Evolutionary conservation across 2,797 vertebrate genomes (phyloP).

Genomic region (Helicolenus hilgendorfi): DNA sequence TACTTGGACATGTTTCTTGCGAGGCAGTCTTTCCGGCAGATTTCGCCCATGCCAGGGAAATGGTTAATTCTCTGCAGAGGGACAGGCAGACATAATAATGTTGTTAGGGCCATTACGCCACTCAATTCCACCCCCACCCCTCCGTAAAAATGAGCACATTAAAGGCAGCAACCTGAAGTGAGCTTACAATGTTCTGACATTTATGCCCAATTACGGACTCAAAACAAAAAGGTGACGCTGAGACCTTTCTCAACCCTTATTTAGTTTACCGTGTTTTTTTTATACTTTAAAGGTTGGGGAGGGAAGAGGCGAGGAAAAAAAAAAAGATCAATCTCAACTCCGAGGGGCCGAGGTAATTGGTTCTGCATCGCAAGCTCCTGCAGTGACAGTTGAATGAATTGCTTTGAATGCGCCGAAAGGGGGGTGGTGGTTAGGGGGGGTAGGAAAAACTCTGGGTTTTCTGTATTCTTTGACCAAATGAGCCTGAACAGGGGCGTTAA

Average conservation of each 20-base stretch:
- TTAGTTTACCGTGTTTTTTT: slow-evolving; percentile 88
- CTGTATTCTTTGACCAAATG: slow-evolving; percentile 92
- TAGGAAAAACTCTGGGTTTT: slow-evolving; percentile 82
- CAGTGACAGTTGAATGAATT: slow-evolving; percentile 93
- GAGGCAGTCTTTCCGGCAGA: slow-evolving; percentile 99
- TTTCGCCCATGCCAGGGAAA: slow-evolving; percentile 99
- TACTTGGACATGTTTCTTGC: slow-evolving; percentile 99
- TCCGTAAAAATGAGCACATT: slow-evolving; percentile 87
- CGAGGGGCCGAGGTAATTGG: slow-evolving; percentile 92
- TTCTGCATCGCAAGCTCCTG: slow-evolving; percentile 91
- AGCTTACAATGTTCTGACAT: slow-evolving; percentile 92
- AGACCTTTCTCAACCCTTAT: slow-evolving; percentile 91
- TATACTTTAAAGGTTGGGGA: slow-evolving; percentile 84
- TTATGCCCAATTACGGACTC: slow-evolving; percentile 93
- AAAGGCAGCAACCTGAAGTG: slow-evolving; percentile 89
- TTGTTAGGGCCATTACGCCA: slow-evolving; percentile 87
- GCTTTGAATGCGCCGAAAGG: slow-evolving; percentile 88
- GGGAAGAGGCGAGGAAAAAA: slow-evolving; percentile 69
- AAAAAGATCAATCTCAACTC: slow-evolving; percentile 90
- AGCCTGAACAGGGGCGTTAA: slow-evolving; percentile 92
- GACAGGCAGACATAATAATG: slow-evolving; percentile 90
- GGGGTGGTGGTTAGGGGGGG: slow-evolving; percentile 37
- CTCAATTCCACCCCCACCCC: slow-evolving; percentile 84
- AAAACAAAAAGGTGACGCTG: slow-evolving; percentile 92
- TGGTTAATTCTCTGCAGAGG: slow-evolving; percentile 98